Conservation (phyloP, 2,113 vertebrate species). For the Arizona elegans region DNA sequence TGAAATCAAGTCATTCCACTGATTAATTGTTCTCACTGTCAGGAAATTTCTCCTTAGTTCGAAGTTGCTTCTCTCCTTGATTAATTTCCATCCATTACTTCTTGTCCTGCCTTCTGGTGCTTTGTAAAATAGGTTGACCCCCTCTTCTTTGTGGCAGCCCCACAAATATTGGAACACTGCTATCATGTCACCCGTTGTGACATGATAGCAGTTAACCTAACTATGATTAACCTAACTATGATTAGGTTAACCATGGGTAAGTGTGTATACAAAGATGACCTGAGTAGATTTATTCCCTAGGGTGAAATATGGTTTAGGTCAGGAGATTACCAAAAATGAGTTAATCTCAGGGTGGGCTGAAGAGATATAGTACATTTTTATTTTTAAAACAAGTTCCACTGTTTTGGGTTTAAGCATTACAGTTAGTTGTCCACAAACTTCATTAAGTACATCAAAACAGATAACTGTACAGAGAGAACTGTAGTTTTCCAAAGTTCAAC, state of each 20-base stretch:
- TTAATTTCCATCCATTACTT: no score
- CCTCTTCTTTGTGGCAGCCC: no score
- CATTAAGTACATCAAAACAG: background rate
- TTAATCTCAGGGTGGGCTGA: background rate
- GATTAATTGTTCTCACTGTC: no score
- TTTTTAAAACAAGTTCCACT: background rate
- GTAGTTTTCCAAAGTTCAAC: background rate
- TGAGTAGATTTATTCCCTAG: background rate
- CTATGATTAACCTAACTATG: background rate
- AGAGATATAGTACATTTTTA: background rate
- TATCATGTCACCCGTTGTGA: no score
- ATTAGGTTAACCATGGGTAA: background rate
- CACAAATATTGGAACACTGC: no score
- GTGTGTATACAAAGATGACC: background rate
- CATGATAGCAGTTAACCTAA: no score
- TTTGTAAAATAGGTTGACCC: no score
- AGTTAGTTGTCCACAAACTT: background rate
- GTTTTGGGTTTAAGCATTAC: background rate
- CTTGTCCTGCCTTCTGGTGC: no score
- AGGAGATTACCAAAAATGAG: background rate
- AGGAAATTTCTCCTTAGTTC: no score
- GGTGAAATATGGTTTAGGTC: background rate
- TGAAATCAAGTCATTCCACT: no score
- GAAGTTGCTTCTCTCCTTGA: no score
- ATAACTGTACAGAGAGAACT: background rate